Evolutionary conservation across 2,888 invertebrate species (phyloP), one percentile per base, ranked within the genome.

Genomic region (Euproctis similis): DNA sequence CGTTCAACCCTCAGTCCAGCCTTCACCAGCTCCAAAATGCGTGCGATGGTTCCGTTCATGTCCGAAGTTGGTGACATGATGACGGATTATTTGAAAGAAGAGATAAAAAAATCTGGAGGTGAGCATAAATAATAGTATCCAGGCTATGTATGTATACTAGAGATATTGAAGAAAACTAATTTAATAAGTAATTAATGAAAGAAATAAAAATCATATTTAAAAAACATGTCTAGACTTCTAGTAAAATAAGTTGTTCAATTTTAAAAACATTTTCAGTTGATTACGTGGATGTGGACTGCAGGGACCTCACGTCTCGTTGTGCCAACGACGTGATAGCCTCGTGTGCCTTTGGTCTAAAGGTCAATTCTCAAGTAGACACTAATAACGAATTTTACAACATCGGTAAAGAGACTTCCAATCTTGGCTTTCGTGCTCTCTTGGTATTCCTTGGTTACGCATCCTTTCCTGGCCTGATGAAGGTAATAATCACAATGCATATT

Each of bases 281-380:
- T 1, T 46, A 44, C 30, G 21, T 64, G 2, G 68, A 66, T 13
- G 26, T 80, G 1, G 85, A 86, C 19, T 50, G 68, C 33, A 81
- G 73, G 35, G 85, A 86, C 30, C 37, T 72, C 1, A 73, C 71
- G 2, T 70, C 74, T 1, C 62, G 85, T 10, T 85, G 67, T 35
- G 60, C 82, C 1, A 86, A 80, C 34, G 87, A 87, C 42, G 82
- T 87, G 1, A 87, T 87, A 28, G 87, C 86, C 0, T 71, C 81
- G 1, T 70, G 76, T 9, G 86, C 82, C 1, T 87, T 85, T 37
- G 87, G 87, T 0, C 44, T 86, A 1, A 70, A 84, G 37, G 78
- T 87, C 2, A 76, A 89, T 46, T 89, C 89, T 0, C 65, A 86
- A 10, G 53, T 58, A 4, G 70, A 88, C 0, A 64, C 59, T 7